phyloP scores from a whole-genome alignment of 2,113 vertebrate genomes.

The Stercorarius parasiticus region DNA sequence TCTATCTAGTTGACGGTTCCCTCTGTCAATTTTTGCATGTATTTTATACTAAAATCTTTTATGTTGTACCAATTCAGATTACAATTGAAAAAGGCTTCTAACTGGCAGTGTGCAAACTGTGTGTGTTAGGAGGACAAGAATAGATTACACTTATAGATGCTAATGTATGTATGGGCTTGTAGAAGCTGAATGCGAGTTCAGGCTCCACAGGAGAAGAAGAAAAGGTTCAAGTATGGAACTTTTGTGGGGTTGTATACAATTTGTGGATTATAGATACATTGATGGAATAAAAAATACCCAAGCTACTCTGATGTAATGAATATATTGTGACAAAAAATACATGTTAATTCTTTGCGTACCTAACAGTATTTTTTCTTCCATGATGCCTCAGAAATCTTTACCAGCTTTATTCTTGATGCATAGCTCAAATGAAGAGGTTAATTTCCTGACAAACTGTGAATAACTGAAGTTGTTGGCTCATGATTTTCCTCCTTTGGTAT shows the following conservation, averaged over 20 bases:
- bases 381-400: neutral
- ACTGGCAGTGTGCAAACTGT: neutral
- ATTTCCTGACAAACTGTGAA: neutral
- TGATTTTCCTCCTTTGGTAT: neutral
- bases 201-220: neutral
- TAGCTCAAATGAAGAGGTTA: neutral
- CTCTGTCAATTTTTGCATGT: neutral
- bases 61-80: neutral
- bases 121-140: accelerated
- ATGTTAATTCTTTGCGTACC: accelerated
- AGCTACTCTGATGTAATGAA: neutral
- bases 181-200: neutral
- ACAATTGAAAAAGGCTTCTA: neutral
- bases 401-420: neutral
- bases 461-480: neutral
- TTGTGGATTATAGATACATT: neutral
- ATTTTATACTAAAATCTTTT: neutral
- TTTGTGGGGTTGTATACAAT: accelerated
- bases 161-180: neutral
- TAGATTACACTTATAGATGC: neutral
- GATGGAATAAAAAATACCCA: neutral
- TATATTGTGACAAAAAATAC: neutral
- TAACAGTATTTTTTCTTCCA: neutral
- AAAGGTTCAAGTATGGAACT: neutral
- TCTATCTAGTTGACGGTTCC: neutral